Conservation (phyloP, 2,113 vertebrate genomes). For the Columba janthina region DNA sequence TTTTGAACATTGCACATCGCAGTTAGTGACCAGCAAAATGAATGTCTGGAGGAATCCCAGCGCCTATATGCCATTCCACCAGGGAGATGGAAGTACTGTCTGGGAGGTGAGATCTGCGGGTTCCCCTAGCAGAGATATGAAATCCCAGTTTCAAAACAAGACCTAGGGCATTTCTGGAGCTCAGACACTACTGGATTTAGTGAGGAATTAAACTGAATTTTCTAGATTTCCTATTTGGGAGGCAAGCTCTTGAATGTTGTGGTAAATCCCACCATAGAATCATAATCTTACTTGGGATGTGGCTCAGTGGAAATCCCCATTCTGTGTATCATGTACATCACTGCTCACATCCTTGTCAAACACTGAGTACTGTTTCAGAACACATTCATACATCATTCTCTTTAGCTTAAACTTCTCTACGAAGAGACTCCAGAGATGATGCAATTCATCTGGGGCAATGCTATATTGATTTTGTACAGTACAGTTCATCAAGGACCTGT, state of each 20-base stretch:
- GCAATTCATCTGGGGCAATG: not conserved
- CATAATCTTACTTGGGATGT: not conserved
- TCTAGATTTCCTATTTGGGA: not conserved
- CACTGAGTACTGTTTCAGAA: not conserved
- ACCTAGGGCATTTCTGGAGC: not conserved
- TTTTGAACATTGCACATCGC: not conserved
- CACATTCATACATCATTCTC: not conserved
- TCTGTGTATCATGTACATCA: not conserved
- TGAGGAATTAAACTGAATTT: not conserved
- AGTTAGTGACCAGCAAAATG: not conserved
- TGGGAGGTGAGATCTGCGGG: not conserved
- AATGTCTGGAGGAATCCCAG: not conserved
- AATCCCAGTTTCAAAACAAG: not conserved
- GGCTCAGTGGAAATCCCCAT: not conserved
- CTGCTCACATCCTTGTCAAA: not conserved
- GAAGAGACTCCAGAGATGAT: not conserved
- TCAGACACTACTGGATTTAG: not conserved
- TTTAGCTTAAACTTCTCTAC: accelerated
- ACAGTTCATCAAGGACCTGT: not conserved
- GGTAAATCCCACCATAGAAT: not conserved
- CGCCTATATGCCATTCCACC: not conserved
- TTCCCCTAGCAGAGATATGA: not conserved
- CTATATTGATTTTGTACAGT: not conserved
- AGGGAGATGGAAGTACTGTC: not conserved
- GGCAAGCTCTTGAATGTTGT: not conserved